Evolutionary conservation across 2,113 vertebrate species (phyloP).

Genomic region (Rhea pennata): DNA sequence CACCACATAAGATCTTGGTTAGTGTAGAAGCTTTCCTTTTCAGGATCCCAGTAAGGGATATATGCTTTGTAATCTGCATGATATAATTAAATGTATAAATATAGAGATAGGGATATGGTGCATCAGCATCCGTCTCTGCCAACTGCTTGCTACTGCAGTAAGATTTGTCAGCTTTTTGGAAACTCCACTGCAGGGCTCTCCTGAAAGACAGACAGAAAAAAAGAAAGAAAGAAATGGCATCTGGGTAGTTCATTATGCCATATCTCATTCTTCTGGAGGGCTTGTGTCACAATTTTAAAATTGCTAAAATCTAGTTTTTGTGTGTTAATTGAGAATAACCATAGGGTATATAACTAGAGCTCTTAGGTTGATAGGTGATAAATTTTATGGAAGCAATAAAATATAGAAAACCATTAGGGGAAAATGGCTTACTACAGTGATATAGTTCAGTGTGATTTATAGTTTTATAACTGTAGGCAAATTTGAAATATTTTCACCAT

Average conservation of each 20-base stretch:
- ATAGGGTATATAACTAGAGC: neutral
- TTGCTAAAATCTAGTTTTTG: neutral
- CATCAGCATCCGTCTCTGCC: neutral
- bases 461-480: slow-evolving; percentile 52
- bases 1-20: neutral
- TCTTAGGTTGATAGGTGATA: slow-evolving; percentile 34
- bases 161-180: neutral
- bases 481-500: slow-evolving; percentile 44
- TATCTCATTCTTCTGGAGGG: neutral
- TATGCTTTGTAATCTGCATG: neutral
- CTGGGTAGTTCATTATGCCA: neutral
- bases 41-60: neutral
- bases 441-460: slow-evolving; percentile 44
- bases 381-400: slow-evolving; percentile 53
- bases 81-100: neutral
- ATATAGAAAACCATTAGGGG: slow-evolving; percentile 8
- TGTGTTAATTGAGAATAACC: slow-evolving; percentile 15
- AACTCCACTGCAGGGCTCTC: neutral
- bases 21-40: neutral
- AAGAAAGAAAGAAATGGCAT: neutral
- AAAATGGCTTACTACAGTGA: slow-evolving; percentile 6
- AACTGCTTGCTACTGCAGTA: neutral
- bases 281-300: neutral
- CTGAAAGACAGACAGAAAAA: neutral
- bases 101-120: neutral